Evolutionary conservation across 2,888 invertebrate genomes (phyloP).

Genomic region (Chrysopilus asiliformis): DNA sequence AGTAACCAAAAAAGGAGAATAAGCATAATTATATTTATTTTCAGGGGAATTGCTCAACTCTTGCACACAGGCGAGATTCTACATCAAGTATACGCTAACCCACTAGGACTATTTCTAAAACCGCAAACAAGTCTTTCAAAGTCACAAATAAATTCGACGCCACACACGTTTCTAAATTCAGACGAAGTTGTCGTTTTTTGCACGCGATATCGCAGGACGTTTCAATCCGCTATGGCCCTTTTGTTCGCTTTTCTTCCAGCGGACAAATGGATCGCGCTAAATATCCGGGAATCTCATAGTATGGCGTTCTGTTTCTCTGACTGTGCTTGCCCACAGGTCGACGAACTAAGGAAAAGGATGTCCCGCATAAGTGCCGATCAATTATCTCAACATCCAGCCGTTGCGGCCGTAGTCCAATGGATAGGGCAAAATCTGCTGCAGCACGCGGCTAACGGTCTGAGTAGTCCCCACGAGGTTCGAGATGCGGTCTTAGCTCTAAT

Average conservation of each 20-base stretch:
- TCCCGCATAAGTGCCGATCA: slow-evolving; percentile 46
- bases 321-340: slow-evolving; percentile 57
- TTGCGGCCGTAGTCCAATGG: slow-evolving; percentile 53
- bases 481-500: slow-evolving; percentile 74
- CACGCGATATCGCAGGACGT: slow-evolving; percentile 77
- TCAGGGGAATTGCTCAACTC: slow-evolving; percentile 65
- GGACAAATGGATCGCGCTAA: slow-evolving; percentile 50
- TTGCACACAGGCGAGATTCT: slow-evolving; percentile 61
- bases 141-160: slow-evolving; percentile 25
- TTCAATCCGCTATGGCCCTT: slow-evolving; percentile 76
- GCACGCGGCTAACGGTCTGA: slow-evolving; percentile 43
- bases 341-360: slow-evolving; percentile 37
- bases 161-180: slow-evolving; percentile 30
- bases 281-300: slow-evolving; percentile 62
- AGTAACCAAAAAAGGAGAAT: no score
- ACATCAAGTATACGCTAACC: slow-evolving; percentile 42
- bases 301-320: slow-evolving; percentile 75
- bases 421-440: slow-evolving; percentile 50
- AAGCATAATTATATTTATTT: no score
- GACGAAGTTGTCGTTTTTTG: slow-evolving; percentile 59
- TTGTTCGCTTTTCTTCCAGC: slow-evolving; percentile 56
- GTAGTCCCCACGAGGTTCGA: slow-evolving; percentile 48
- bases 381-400: slow-evolving; percentile 58
- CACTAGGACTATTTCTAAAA: slow-evolving; percentile 27
- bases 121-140: slow-evolving; percentile 18